Base-by-base conservation (phyloP, 2,797 vertebrate genomes). In the Hapalemur alaotrensis region DNA sequence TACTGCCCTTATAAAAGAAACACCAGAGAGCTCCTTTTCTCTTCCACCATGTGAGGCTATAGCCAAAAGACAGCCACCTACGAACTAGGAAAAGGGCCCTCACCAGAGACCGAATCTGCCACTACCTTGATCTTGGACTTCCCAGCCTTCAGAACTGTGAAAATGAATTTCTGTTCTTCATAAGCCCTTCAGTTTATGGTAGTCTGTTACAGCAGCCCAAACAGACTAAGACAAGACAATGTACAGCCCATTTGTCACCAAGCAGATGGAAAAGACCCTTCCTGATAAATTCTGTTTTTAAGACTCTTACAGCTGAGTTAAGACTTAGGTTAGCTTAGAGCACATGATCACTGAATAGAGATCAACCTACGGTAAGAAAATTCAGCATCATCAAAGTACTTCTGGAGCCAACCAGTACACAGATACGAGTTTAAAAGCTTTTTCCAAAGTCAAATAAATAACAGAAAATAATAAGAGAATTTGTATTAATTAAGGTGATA, bases 391-490 rank as follows among this genome's bases (percentile, higher is more conserved):
- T 12, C 4, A 18, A 82, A 70, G 20, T 90, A 86, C 61, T 90
- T 92, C 52, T 72, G 38, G 35, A 90, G 79, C 76, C 10, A 23
- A 93, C 43, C 32, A 81, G 2, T 85, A 17, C 32, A 73, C 46
- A 89, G 61, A 43, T 41, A 67, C 4, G 87, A 82, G 30, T 57
- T 54, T 15, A 69, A 92, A 50, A 92, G 43, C n/a, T 86, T 89
- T 89, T 89, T 82, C 63, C 41, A 81, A 88, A 86, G 69, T 81
- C 85, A 85, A 89, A 88, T 32, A 95, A 84, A 12, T 76, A 25
- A 92, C 12, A 86, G 30, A 72, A 70, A 69, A 89, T 41, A 41
- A 59, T 28, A 86, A 78, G n/a, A 67, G 25, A 89, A 75, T 48
- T 52, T 41, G 7, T 81, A 63, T 57, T 83, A 54, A 25, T 78